These are phyloP conservation scores for Aplidium turbinatum DNA, from an alignment of 23 tunicate genomes.

Conservation along the genomic window DNA sequence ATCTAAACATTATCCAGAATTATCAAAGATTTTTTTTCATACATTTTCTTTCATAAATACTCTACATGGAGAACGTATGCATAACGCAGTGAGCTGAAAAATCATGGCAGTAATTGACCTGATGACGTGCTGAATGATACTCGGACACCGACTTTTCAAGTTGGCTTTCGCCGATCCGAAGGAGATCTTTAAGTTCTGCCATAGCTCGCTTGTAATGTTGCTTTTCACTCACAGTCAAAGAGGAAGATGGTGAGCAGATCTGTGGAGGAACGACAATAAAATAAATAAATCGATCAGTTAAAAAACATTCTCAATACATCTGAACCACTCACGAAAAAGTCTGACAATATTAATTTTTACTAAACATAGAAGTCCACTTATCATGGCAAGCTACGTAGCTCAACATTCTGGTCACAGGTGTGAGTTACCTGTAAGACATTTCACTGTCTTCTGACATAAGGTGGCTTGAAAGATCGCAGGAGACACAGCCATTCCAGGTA, in stretches of 20 bases:
- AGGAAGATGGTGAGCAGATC: conserved; percentile 60
- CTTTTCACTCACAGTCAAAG: conserved; percentile 69
- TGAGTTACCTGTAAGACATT: too few relatives aligned
- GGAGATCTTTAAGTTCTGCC: conserved; percentile 50
- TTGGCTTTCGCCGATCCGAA: conserved; percentile 33
- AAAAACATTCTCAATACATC: too few relatives aligned
- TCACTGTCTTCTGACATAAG: too few relatives aligned
- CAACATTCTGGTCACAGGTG: too few relatives aligned
- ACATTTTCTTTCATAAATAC: background rate
- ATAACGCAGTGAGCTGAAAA: background rate
- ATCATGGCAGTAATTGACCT: background rate
- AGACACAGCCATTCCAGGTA: too few relatives aligned
- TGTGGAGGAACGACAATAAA: too few relatives aligned
- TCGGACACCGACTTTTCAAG: conserved; percentile 30
- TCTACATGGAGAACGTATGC: background rate
- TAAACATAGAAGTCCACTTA: too few relatives aligned
- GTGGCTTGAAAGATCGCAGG: too few relatives aligned
- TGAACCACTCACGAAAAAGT: too few relatives aligned
- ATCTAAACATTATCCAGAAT: background rate
- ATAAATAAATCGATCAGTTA: too few relatives aligned
- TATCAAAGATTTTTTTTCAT: background rate
- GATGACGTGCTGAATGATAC: conserved; percentile 5
- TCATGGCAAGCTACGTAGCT: too few relatives aligned
- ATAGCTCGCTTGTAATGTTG: conserved; percentile 76
- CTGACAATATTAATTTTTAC: too few relatives aligned